Conservation (phyloP, 2,888 invertebrate species). For the Elmis aenea region DNA sequence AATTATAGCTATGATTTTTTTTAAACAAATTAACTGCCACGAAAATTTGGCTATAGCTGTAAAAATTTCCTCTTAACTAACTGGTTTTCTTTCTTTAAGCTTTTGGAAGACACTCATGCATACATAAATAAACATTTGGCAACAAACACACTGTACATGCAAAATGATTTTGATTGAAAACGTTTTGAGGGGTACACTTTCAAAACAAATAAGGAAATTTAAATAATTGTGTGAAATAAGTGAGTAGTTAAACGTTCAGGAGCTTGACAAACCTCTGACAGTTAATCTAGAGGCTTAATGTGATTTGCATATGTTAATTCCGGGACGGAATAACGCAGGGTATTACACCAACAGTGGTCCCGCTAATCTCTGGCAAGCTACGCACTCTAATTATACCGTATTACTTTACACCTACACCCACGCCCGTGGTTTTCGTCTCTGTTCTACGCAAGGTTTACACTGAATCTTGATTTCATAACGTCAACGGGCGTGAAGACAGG, state of each 20-base stretch:
- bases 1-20: too few species aligned
- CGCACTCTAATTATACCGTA: conserved; percentile 29
- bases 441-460: conserved; percentile 3
- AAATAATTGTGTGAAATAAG: too few species aligned
- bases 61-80: too few species aligned
- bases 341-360: conserved; percentile 36
- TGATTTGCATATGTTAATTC: conserved; percentile 43
- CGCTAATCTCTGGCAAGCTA: conserved; percentile 34
- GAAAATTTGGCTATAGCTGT: too few species aligned
- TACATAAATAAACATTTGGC: too few species aligned
- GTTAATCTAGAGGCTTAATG: conserved; percentile 40
- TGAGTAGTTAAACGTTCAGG: conserved; percentile 10
- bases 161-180: too few species aligned
- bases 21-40: too few species aligned
- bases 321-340: conserved; percentile 31
- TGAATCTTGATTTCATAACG: conserved; percentile 9
- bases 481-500: conserved; percentile 9
- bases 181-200: too few species aligned
- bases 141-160: too few species aligned
- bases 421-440: conserved; percentile 12
- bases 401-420: conserved; percentile 24
- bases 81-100: too few species aligned
- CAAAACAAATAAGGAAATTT: too few species aligned
- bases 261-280: conserved; percentile 37
- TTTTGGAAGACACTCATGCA: too few species aligned